Percentiles rank a stretch among this genome's conserved stretches.
These are phyloP conservation scores for Deroplatys truncata DNA, from an alignment of 2,888 invertebrate species.

Conservation along the genomic window DNA sequence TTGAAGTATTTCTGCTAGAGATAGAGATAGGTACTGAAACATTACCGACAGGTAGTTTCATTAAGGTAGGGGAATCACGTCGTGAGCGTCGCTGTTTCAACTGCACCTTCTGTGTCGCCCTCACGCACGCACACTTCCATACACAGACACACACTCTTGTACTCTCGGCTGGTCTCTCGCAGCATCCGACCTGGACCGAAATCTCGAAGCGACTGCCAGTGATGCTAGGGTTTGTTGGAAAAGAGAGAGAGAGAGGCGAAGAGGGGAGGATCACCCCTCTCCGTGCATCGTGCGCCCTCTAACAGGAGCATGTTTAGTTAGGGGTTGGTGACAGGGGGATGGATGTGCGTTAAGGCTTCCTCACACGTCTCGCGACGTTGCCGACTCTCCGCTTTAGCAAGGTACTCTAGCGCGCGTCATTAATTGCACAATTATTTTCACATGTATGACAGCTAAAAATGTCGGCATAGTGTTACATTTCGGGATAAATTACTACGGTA, in stretches of 20 bases:
- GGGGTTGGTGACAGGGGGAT: conserved; percentile 26
- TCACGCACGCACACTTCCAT: neutral
- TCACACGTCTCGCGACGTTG: neutral
- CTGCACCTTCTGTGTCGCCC: neutral
- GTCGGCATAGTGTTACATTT: too few species aligned
- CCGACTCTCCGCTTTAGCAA: neutral
- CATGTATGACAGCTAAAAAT: too few species aligned
- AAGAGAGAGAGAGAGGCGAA: neutral
- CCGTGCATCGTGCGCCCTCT: conserved; percentile 8
- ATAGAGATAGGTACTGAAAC: too few species aligned
- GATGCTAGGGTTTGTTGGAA: neutral
- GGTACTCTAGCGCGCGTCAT: too few species aligned
- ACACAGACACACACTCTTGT: neutral
- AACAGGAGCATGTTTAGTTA: conserved; percentile 25
- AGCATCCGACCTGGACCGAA: neutral
- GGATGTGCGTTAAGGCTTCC: neutral
- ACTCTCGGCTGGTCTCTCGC: neutral
- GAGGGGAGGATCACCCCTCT: neutral
- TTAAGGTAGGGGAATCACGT: neutral
- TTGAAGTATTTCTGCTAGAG: neutral
- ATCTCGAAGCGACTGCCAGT: conserved; percentile 3
- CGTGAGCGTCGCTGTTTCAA: neutral
- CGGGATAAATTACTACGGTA: too few species aligned
- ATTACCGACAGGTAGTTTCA: too few species aligned
- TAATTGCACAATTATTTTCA: too few species aligned